Conservation (phyloP, 2,113 vertebrate genomes). For the Procavia capensis region DNA sequence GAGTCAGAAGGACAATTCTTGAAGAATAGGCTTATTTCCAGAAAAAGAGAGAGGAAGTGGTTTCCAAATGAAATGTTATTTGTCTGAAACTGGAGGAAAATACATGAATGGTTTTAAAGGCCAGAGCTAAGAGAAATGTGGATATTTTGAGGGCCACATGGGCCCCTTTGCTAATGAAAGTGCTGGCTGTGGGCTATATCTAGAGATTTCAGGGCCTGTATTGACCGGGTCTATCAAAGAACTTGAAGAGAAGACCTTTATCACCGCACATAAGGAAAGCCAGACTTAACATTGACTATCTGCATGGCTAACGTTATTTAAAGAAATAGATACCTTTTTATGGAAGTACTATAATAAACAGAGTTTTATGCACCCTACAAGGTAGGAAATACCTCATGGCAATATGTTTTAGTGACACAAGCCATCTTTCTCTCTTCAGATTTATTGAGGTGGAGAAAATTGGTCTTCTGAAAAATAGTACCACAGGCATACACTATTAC, state of each 20-base stretch:
- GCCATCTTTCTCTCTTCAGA: constrained; percentile 75
- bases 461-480: constrained; percentile 74
- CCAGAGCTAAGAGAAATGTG: background rate
- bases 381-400: constrained; percentile 46
- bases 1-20: background rate
- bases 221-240: background rate
- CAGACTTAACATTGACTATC: constrained; percentile 9
- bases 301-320: constrained; percentile 44
- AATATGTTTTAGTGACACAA: constrained; percentile 72
- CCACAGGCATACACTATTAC: constrained; percentile 67
- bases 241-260: constrained; percentile 42
- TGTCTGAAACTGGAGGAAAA: background rate
- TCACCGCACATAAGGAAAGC: constrained; percentile 62
- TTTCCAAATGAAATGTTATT: background rate
- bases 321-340: constrained; percentile 58
- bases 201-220: background rate
- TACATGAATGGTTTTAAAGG: background rate
- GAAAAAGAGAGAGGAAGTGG: background rate
- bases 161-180: background rate
- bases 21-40: background rate
- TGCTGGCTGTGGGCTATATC: background rate
- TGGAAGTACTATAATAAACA: constrained; percentile 67
- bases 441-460: constrained; percentile 80
- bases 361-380: constrained; percentile 46
- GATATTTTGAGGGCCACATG: background rate